Percentiles rank a stretch among this genome's conserved stretches.
Conservation (phyloP, 1,140 invertebrate genomes). For the Arion vulgaris region DNA sequence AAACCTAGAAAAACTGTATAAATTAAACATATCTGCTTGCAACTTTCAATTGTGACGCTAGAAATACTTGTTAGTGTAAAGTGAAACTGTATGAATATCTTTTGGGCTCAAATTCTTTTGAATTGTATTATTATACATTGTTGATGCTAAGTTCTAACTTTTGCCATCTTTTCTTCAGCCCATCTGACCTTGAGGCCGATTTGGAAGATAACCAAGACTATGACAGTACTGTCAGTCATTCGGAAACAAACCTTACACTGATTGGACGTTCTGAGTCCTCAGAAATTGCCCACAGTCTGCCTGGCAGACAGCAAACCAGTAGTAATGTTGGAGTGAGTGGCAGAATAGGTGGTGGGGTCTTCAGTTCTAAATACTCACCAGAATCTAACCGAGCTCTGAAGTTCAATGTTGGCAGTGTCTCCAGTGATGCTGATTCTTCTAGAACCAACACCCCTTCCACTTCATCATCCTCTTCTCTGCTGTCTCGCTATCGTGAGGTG, state of each 20-base stretch:
- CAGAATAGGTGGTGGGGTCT: constrained; percentile 1
- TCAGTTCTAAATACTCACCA: constrained; percentile 42
- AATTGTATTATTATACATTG: too few species aligned
- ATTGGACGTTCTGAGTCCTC: constrained; percentile 63
- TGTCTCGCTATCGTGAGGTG: constrained; percentile 41
- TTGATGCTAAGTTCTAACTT: neutral
- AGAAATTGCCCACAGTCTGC: constrained; percentile 32
- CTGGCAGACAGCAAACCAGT: neutral
- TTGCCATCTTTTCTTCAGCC: constrained; percentile 65
- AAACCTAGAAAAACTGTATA: too few species aligned
- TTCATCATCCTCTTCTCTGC: constrained; percentile 40
- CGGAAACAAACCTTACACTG: constrained; percentile 68
- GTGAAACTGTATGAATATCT: too few species aligned
- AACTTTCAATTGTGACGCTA: too few species aligned
- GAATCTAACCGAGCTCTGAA: constrained; percentile 40
- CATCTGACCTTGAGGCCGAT: constrained; percentile 79
- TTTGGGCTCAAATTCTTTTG: too few species aligned
- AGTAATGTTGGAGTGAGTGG: neutral
- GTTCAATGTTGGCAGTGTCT: constrained; percentile 31
- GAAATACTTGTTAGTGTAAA: too few species aligned
- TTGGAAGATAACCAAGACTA: constrained; percentile 78
- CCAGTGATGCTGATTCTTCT: constrained; percentile 38
- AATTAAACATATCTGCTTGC: too few species aligned
- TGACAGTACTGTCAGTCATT: constrained; percentile 72
- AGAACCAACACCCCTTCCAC: constrained; percentile 35